Evolutionary conservation across 2,888 invertebrate species (phyloP), one percentile per base, ranked within the genome.

Genomic region (Schrankia costaestrigalis): DNA sequence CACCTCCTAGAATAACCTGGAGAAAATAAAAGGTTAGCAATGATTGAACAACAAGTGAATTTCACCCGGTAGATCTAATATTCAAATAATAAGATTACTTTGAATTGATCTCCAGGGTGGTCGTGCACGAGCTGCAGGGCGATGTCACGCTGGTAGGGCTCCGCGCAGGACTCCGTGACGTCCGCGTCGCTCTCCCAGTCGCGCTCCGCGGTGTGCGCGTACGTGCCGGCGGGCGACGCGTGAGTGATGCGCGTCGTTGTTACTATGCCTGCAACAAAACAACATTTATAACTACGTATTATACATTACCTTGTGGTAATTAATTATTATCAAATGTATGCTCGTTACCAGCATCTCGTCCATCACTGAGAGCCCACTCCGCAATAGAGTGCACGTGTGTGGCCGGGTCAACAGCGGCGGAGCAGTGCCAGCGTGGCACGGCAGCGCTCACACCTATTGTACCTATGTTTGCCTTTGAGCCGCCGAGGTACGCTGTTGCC

Each of bases 211-310:
- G 88, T 78, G 63, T 92, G 92, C 0, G 94, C 93, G 69, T 91
- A 94, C 0, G 90, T 78, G 1, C 92, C 93, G 0, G 91, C 90
- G 0, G 94, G 94, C 0, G 94, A 93, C 3, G 94, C 95, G 69
- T 95, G 94, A 0, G 95, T 95, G 1, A 95, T 90, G 34, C 94
- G 87, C 0, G 94, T 93, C 1, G 93, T 94, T 6, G 95, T 95
- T 11, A 95, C 94, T n/a, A 93, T 71, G 0, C 92, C 92, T 75
- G 61, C 28, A 8, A 19, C 3, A 11, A 3, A 8, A n/a, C n/a
- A n/a, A n/a, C n/a, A n/a, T n/a, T n/a, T n/a, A n/a, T n/a, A n/a
- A n/a, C n/a, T n/a, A n/a, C n/a, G n/a, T n/a, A n/a, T n/a, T n/a
- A n/a, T n/a, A n/a, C n/a, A n/a, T n/a, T n/a, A n/a, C n/a, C n/a